Evolutionary conservation across 1,140 invertebrate genomes (phyloP), one percentile per base, ranked within the genome.

Genomic region (Penaeus japonicus): DNA sequence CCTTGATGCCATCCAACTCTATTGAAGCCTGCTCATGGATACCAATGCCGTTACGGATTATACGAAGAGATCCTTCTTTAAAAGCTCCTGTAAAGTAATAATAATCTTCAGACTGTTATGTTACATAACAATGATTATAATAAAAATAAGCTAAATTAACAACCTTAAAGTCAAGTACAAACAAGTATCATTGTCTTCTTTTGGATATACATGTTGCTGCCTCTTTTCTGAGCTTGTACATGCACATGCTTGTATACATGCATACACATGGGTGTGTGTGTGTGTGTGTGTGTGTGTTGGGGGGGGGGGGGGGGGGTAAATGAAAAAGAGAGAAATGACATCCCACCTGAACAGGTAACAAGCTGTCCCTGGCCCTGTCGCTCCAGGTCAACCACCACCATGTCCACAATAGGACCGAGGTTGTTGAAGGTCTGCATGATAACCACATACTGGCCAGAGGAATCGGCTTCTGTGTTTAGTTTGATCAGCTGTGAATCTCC

Each of bases 1-100:
- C 98, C 93, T 99, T 99, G 79, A 99, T 99, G 47, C 98, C 98
- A 22, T 96, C 95, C 84, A 99, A 94, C 94, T 99, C 99, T 91
- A 99, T 99, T 78, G 96, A 97, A 0, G 98, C 98, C 93, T 98
- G 97, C 92, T 99, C 98, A 92, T 99, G 97, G 82, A 99, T 99
- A 5, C 98, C 98, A 92, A 99, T 99, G 2, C 98, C 98, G 93
- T 99, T 99, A 89, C 98, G 95, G 84, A 99, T 99, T 78, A 99
- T 99, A 78, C 98, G 94, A 22, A 99, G 93, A 0, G 98, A 99
- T 0, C 99, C 99, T 93, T 99, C 98, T 93, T 99, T 99, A 92
- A 96, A 98, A n/a, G 96, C 96, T 62, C 97, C 96, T 94, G 88
- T 57, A 78, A 80, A 78, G 65, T 88, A 89, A 70, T 32, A 89